Base-by-base conservation (phyloP, 2,113 vertebrate species). In the Hippocampus comes region DNA sequence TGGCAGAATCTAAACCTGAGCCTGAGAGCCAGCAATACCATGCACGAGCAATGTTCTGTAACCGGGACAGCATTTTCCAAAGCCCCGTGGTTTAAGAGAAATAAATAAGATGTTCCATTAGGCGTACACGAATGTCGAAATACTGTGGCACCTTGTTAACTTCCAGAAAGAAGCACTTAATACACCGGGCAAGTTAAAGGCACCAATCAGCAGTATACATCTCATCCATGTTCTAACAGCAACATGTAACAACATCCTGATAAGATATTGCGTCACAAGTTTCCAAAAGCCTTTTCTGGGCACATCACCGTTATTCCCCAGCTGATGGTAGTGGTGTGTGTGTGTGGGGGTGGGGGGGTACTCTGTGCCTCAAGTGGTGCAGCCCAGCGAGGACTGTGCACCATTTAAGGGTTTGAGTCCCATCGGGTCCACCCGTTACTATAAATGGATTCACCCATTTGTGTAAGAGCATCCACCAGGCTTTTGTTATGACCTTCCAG, bases 361-460 rank as follows among this genome's bases (percentile, higher is more conserved):
- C 72, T 74, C 64, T 75, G 73, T 1, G 9, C 55, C 71, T 76
- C 53, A 9, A 75, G 75, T 78, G 82, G 78, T 80, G 75, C 75
- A 66, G 71, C 75, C 64, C 78, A 78, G 79, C 78, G 84, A 84
- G 73, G 80, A 78, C 83, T 78, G 9, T 86, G 78, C 75, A 88
- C 83, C 87, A 86, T 89, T 84, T 88, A 90, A 86, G 87, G 87
- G 80, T 85, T 71, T 87, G 83, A 85, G 82, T 87, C 86, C 82
- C 77, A 72, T 17, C 60, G 77, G 68, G 80, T 79, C 78, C 78
- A 89, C 79, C 79, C 83, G 67, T 27, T 61, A 64, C 82, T 84
- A 87, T 82, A 88, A 84, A 90, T 72, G 76, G 78, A 86, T 78
- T 76, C 67, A 75, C 53, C 68, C 63, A 72, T 78, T 80, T 67